These are phyloP conservation scores for Theonella swinhoei DNA, from an alignment of 37 sponge, comb jelly and placozoan species.

Conservation along the genomic window DNA sequence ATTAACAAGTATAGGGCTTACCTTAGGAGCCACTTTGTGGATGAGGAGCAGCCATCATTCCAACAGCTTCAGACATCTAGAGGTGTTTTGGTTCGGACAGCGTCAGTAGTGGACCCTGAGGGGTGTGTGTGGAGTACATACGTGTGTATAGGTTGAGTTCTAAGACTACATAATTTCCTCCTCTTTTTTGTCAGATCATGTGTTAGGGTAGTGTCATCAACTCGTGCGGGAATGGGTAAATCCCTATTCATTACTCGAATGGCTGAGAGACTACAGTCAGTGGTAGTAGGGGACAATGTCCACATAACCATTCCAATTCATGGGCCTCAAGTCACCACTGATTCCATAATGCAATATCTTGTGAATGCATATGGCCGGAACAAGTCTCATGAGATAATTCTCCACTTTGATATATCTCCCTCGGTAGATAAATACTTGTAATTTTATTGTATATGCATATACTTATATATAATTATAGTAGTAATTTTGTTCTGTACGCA, in stretches of 20 bases:
- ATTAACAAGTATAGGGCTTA: slow-evolving; percentile 5
- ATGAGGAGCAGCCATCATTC: neutral
- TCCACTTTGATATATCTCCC: neutral
- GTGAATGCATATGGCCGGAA: neutral
- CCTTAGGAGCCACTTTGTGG: slow-evolving; percentile 21
- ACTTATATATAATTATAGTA: too few species aligned
- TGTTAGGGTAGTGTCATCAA: slow-evolving; percentile 56
- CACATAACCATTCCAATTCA: slow-evolving; percentile 50
- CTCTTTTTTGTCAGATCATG: slow-evolving; percentile 30
- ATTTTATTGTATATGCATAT: too few species aligned
- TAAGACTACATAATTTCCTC: neutral
- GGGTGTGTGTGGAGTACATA: neutral
- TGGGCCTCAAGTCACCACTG: slow-evolving; percentile 56
- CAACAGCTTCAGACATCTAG: neutral
- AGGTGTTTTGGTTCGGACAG: too few species aligned
- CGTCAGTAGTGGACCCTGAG: neutral
- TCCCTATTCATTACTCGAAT: slow-evolving; percentile 58
- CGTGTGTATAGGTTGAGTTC: neutral
- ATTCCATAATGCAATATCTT: slow-evolving; percentile 37
- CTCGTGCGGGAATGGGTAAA: slow-evolving; percentile 81
- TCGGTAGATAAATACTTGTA: neutral
- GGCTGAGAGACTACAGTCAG: slow-evolving; percentile 26
- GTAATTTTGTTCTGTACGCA: too few species aligned
- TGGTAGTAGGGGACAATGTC: neutral
- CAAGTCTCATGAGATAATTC: neutral